Base-by-base conservation (phyloP, 2,797 vertebrate species). In the Onychomys arenicola region DNA sequence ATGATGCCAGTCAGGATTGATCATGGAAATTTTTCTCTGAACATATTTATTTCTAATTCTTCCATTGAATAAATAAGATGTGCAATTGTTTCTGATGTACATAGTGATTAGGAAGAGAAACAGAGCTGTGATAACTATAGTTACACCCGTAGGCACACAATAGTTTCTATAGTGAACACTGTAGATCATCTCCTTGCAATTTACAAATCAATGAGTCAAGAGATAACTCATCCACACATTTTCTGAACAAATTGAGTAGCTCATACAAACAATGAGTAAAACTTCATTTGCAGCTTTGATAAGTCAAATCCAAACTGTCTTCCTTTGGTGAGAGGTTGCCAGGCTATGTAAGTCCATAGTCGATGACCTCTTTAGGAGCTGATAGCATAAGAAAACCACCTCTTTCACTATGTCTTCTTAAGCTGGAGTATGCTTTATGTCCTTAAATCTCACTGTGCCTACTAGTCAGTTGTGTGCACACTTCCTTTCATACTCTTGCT, bases 131-230 rank as follows among this genome's bases (percentile, higher is more conserved):
- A 17, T 77, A 49, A 21, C 4, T 97, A 23, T 19, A 7, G 75
- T 59, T 97, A 92, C 90, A 73, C 91, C 87, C 89, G 21, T 57
- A 96, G 69, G 69, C 11, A 6, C 40, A 90, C n/a, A 78, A 52
- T 21, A 34, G n/a, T 75, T 93, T 95, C 73, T 19, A 93, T 63
- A 17, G 0, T 2, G 65, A 69, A 89, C 49, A 95, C 96, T 91
- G 75, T 89, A 7, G 0, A 17, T 19, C 12, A n/a, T 52, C 67
- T 97, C 40, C 29, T 77, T 92, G 9, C 1, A 91, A 37, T 61
- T 98, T 95, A 94, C 59, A 97, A 95, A 78, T 1, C 65, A 52
- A n/a, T 83, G 17, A 80, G 46, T 96, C 95, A 46, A 89, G 84
- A 63, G 32, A 29, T 5, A 6, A 0, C 73, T 92, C 37, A 76